Base-by-base conservation (phyloP, 2,113 vertebrate genomes). In the Tiliqua scincoides region DNA sequence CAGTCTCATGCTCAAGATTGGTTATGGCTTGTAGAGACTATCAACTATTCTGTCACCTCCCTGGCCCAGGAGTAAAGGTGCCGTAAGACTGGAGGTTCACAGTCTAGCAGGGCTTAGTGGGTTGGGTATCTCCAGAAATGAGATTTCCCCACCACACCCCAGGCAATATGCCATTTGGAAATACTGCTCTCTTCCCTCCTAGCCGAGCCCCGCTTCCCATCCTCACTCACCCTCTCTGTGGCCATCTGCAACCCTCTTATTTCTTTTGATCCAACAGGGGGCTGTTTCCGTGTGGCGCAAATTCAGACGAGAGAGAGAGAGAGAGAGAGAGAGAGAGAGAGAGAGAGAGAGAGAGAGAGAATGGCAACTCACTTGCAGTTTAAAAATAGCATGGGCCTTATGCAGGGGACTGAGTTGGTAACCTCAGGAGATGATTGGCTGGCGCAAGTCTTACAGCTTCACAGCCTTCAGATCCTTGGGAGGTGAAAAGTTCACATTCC, bases 331-430 rank as follows among this genome's bases (percentile, higher is more conserved):
- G 12, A 0, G 1, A 74, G 75, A 1, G 37, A 4, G 1, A 6
- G 27, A 11, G 12, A 0, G 1, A 74, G 75, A 1, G 37, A 4
- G 1, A 6, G 27, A 11, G 12, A 0, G 1, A 74, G 75, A 1
- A 14, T 25, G 17, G 84, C 68, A 77, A 87, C 70, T 85, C 79
- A 48, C 52, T 0, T 14, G 18, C 8, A 6, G 1, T 27, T 77
- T 93, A 92, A 93, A 94, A 94, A 93, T 93, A 93, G 83, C 76
- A 48, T 2, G 15, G 9, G 89, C 80, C 88, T 87, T 91, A 85
- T 0, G 61, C 78, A 0, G 30, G 2, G 14, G 71, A 91, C 77
- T n/a, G 37, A 48, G 57, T 37, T 0, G 0, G 57, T 0, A 7
- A 90, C 70, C 78, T 84, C 79, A 61, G 2, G 0, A 85, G 87